Evolutionary conservation across 1,140 invertebrate species (phyloP).

Genomic region (Rhopalosiphum maidis): DNA sequence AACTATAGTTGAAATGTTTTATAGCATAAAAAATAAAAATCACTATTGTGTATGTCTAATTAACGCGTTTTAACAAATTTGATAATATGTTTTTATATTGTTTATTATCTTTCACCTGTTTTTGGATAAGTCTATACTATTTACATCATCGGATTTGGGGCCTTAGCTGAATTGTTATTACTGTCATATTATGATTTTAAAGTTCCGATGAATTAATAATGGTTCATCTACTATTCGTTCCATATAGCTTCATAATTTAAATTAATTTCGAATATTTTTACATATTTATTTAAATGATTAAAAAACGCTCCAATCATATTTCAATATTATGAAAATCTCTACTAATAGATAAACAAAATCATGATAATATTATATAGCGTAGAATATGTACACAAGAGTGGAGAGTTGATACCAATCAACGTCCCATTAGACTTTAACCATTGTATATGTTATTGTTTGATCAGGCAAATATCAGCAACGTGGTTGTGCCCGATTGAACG

Average conservation of each 20-base stretch:
- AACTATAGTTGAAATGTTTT: not conserved
- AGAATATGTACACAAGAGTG: not conserved
- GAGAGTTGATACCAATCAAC: not conserved
- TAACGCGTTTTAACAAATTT: not conserved
- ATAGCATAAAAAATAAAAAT: not conserved
- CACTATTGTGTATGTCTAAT: not conserved
- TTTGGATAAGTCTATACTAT: not conserved
- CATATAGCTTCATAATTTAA: no score
- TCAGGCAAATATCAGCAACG: not conserved
- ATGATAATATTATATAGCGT: not conserved
- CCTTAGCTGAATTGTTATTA: not conserved
- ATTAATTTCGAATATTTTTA: no score
- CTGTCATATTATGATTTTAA: not conserved
- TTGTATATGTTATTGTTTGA: conserved; percentile 9
- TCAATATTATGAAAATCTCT: not conserved
- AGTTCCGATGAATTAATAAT: not conserved
- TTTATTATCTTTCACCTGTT: not conserved
- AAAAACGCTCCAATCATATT: not conserved
- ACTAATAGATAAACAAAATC: not conserved
- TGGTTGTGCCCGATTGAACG: not conserved
- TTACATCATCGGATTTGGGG: not conserved
- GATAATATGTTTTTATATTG: not conserved
- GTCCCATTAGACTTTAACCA: not conserved
- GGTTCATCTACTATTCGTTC: not conserved
- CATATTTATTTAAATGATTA: not conserved